A percentile compares a stretch with the other conserved stretches of the same genome.
phyloP scores from a whole-genome alignment of 2,797 vertebrate genomes.

The Leuciscus waleckii region DNA sequence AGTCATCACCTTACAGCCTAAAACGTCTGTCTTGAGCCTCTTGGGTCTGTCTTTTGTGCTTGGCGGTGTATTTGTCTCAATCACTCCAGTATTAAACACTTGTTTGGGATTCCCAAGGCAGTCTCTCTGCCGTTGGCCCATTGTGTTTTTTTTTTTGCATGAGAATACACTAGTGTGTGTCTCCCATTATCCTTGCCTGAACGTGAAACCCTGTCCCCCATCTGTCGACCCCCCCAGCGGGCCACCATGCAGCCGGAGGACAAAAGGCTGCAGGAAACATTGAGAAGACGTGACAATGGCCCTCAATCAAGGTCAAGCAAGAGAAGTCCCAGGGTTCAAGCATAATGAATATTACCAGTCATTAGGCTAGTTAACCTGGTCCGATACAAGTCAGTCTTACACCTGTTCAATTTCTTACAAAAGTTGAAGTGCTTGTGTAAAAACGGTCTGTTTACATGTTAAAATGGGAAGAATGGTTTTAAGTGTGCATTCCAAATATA shows the following conservation, averaged over 20 bases:
- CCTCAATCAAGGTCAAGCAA: slow-evolving; percentile 55
- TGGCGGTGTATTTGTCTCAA: slow-evolving; percentile 25
- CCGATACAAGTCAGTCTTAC: slow-evolving; percentile 4
- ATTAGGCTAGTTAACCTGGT: slow-evolving; percentile 23
- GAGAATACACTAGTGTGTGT: slow-evolving; percentile 52
- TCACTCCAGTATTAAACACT: slow-evolving; percentile 48
- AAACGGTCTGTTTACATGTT: neutral
- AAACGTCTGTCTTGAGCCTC: slow-evolving; percentile 28
- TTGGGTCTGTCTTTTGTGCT: slow-evolving; percentile 45
- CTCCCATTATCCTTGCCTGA: slow-evolving; percentile 52
- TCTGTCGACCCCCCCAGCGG: slow-evolving; percentile 26
- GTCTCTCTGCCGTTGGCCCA: slow-evolving; percentile 33
- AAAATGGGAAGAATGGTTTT: neutral
- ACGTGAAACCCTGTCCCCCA: slow-evolving; percentile 44
- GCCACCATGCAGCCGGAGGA: slow-evolving; percentile 51
- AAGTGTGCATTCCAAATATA: neutral
- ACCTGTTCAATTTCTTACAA: neutral
- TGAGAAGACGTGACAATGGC: slow-evolving; percentile 57
- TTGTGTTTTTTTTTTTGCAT: slow-evolving; percentile 55
- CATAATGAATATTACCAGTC: slow-evolving; percentile 30
- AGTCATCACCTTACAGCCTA: slow-evolving; percentile 12
- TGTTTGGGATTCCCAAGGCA: slow-evolving; percentile 46
- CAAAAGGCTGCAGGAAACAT: slow-evolving; percentile 57
- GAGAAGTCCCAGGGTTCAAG: slow-evolving; percentile 40
- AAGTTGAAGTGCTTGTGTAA: neutral